A percentile compares a stretch with the other conserved stretches of the same genome.
phyloP scores from a whole-genome alignment of 2,113 vertebrate genomes.

The Catharus bicknelli region DNA sequence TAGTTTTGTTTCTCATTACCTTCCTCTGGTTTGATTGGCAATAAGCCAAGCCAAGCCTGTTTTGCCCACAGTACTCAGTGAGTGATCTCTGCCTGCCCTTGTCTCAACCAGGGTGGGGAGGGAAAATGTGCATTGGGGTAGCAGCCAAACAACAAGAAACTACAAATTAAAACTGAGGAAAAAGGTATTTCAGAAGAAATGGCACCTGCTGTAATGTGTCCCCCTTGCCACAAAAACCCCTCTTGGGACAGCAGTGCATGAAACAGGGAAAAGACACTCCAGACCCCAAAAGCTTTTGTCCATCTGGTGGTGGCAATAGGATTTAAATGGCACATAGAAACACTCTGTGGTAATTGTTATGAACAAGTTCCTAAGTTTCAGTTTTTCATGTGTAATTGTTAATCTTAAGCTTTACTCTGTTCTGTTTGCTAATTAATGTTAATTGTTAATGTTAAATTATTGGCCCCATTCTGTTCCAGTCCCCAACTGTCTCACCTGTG shows the following conservation, averaged over 20 bases:
- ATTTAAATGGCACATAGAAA: neutral
- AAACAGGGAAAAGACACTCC: neutral
- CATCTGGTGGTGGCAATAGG: neutral
- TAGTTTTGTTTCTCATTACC: neutral
- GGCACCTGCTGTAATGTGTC: neutral
- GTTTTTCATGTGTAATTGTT: too few species aligned
- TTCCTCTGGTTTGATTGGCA: neutral
- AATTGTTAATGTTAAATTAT: too few species aligned
- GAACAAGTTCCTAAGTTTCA: too few species aligned
- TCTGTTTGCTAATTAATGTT: too few species aligned
- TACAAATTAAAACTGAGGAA: neutral
- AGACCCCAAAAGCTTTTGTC: neutral
- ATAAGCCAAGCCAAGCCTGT: neutral
- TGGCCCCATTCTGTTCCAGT: too few species aligned
- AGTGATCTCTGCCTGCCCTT: neutral
- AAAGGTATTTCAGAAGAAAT: neutral
- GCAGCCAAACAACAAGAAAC: neutral
- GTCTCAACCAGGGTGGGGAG: neutral
- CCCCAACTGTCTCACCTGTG: too few species aligned
- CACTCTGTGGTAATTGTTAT: neutral
- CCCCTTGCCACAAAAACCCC: rapidly evolving
- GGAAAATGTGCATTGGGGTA: neutral
- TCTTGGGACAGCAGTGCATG: neutral
- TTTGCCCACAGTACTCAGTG: neutral
- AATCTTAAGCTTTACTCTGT: too few species aligned